Evolutionary conservation across 2,888 invertebrate genomes (phyloP).

Genomic region (Cremastobaeus sp.): DNA sequence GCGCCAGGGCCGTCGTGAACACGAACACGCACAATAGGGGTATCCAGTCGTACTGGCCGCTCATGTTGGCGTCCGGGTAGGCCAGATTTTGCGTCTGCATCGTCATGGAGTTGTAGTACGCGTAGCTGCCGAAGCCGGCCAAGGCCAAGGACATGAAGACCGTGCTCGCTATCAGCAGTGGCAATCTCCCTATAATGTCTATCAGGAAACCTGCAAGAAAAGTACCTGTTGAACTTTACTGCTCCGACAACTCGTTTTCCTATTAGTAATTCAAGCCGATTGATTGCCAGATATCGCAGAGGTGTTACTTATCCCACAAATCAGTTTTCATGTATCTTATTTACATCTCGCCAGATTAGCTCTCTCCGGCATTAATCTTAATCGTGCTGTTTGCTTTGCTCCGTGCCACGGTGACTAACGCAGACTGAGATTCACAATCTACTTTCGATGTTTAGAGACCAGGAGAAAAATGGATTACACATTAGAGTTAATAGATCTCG

Average conservation of each 20-base stretch:
- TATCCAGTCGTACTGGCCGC: slow-evolving; percentile 88
- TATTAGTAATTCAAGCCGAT: not conserved
- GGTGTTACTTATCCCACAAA: slow-evolving; percentile 24
- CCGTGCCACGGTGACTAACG: too few species aligned
- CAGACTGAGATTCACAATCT: too few species aligned
- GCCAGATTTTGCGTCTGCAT: slow-evolving; percentile 71
- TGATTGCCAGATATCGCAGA: not conserved
- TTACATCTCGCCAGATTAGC: slow-evolving; percentile 32
- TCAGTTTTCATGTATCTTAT: slow-evolving; percentile 40
- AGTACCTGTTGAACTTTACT: slow-evolving; percentile 12
- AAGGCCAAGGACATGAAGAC: slow-evolving; percentile 92
- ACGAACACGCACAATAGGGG: slow-evolving; percentile 89
- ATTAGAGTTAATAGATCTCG: too few species aligned
- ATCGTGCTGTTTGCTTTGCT: too few species aligned
- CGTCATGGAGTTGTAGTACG: slow-evolving; percentile 83
- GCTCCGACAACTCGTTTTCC: slow-evolving; percentile 10
- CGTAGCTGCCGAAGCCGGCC: slow-evolving; percentile 90
- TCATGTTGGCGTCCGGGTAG: slow-evolving; percentile 67
- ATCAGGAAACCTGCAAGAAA: slow-evolving; percentile 82
- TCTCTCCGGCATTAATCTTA: slow-evolving; percentile 28
- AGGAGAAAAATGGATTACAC: too few species aligned
- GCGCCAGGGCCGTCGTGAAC: slow-evolving; percentile 91
- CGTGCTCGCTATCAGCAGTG: slow-evolving; percentile 90
- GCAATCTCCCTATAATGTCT: slow-evolving; percentile 90
- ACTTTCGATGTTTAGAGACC: too few species aligned